Base-by-base conservation (phyloP, 2,797 vertebrate species). In the Channa striata region DNA sequence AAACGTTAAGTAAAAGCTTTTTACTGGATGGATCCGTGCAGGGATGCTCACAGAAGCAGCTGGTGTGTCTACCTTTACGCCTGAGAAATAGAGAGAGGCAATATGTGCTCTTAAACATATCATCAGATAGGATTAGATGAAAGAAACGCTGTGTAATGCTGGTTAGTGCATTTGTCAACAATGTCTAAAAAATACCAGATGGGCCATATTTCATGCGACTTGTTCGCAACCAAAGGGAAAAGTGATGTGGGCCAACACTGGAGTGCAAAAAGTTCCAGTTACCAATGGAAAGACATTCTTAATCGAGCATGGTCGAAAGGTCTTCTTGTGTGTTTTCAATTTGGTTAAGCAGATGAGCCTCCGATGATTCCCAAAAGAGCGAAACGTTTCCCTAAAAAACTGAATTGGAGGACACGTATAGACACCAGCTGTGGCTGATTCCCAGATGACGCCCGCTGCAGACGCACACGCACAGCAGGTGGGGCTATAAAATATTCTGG, bases 1-100 rank as follows among this genome's bases (percentile, higher is more conserved):
- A 84, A 48, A 77, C 30, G 78, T 88, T 90, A 86, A 93, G 87
- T 90, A 88, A 90, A 89, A 82, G 83, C 72, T 77, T 87, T 89
- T 88, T 85, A 85, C 88, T 87, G 80, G 76, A 83, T 90, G 78
- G 77, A 82, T 87, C 78, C 72, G 59, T 85, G 77, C 53, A 13
- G 42, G 62, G 72, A 84, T 65, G 78, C 53, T 79, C 44, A 69
- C 71, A 75, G 71, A 84, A 51, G 52, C 72, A 60, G 72, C 50
- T 65, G 49, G 47, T 42, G 23, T 59, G 64, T 68, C 52, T 57
- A 72, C 62, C 60, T 74, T 71, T 61, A 68, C 20, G 43, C 53
- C 62, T 66, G 19, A 49, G 33, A 68, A 62, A 69, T 46, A 42
- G 23, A 69, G 61, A 25, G 21, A 54, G 14, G 64, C 64, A n/a